A percentile compares a stretch with the other conserved stretches of the same genome.
Evolutionary conservation across 2,113 vertebrate genomes (phyloP).

Genomic region (Lepisosteus oculatus): DNA sequence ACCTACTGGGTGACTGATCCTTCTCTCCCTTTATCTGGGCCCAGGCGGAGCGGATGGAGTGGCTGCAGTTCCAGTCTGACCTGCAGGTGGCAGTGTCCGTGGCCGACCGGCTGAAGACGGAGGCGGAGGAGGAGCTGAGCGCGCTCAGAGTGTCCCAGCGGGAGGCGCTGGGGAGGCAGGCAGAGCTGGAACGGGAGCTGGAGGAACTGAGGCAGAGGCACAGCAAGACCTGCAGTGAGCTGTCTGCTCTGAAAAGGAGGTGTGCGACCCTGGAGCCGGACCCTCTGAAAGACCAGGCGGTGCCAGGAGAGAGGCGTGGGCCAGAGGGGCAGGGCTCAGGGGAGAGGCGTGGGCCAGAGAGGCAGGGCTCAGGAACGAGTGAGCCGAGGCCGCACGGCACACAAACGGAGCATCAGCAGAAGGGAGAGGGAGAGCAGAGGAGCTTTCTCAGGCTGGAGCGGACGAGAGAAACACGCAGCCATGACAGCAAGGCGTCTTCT

Average conservation of each 20-base stretch:
- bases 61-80: constrained; percentile 75
- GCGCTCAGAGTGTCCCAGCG: constrained; percentile 37
- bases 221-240: constrained; percentile 47
- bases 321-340: too few relatives aligned
- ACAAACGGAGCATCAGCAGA: too few relatives aligned
- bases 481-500: background rate
- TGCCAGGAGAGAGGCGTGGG: constrained; percentile 30
- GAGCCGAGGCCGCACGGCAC: too few relatives aligned
- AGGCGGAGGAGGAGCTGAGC: constrained; percentile 66
- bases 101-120: constrained; percentile 65
- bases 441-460: background rate
- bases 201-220: constrained; percentile 44
- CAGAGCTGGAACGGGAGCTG: constrained; percentile 47
- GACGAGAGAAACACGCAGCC: constrained; percentile 31
- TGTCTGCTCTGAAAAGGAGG: background rate
- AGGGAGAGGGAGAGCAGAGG: constrained; percentile 23
- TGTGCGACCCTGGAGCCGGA: constrained; percentile 33
- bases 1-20: constrained; percentile 4
- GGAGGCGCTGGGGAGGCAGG: constrained; percentile 26
- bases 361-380: too few relatives aligned
- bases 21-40: background rate
- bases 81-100: constrained; percentile 73
- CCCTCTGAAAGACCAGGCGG: constrained; percentile 45
- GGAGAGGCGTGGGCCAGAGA: too few relatives aligned
- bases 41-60: constrained; percentile 65